These are phyloP conservation scores for Spodoptera littoralis DNA, from an alignment of 2,888 invertebrate species.

Conservation along the genomic window DNA sequence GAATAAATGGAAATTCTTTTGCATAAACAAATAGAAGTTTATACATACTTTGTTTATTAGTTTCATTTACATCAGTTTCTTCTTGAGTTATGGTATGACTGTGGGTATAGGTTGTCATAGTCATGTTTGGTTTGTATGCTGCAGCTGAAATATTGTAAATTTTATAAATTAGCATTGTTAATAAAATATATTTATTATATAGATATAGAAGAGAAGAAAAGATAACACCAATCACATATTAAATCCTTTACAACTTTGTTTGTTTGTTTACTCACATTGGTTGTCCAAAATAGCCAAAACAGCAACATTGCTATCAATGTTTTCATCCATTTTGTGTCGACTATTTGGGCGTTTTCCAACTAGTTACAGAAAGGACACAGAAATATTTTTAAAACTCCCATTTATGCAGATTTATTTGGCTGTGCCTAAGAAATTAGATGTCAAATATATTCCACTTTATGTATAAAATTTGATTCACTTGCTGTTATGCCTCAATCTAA, in stretches of 20 bases:
- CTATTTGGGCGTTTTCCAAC: constrained; percentile 57
- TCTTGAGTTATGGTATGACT: constrained; percentile 63
- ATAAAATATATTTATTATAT: not conserved
- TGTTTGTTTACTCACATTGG: constrained; percentile 68
- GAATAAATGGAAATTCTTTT: not conserved
- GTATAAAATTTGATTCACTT: not conserved
- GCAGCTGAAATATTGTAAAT: constrained; percentile 56
- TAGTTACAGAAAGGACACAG: constrained; percentile 28
- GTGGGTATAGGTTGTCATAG: constrained; percentile 65
- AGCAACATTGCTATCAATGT: constrained; percentile 75
- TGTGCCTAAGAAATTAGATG: not conserved
- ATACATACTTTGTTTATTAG: constrained; percentile 74
- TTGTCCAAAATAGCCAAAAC: constrained; percentile 76
- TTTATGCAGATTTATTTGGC: not conserved
- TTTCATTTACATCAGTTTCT: constrained; percentile 70
- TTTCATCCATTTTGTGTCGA: constrained; percentile 70
- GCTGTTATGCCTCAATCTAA: no score
- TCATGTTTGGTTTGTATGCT: constrained; percentile 69
- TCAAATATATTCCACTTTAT: not conserved
- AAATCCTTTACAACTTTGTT: constrained; percentile 2
- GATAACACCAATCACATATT: not conserved
- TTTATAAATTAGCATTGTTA: no score
- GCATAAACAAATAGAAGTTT: not conserved
- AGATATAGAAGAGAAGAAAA: not conserved
- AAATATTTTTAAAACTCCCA: constrained; percentile 17